Percentiles rank a stretch among this genome's conserved stretches.
Conservation (phyloP, 2,113 vertebrate genomes). For the Brienomyrus longianalis region DNA sequence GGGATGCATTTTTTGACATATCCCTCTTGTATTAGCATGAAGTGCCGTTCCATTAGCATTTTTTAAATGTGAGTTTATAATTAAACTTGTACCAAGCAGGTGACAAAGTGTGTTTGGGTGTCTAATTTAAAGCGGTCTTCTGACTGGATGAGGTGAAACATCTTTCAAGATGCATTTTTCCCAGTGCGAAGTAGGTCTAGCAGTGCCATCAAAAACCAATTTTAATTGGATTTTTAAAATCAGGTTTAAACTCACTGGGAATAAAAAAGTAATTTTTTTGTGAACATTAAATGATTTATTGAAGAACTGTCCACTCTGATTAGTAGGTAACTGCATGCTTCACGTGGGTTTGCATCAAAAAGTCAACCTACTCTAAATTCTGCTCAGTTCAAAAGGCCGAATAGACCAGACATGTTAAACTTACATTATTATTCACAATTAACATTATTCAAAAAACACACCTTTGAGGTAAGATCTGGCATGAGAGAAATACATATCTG, state of each 20-base stretch:
- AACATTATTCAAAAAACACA: constrained; percentile 37
- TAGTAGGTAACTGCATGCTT: constrained; percentile 33
- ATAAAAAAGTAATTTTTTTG: background rate
- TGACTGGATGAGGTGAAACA: background rate
- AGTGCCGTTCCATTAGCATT: background rate
- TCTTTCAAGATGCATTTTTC: background rate
- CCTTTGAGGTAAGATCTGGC: constrained; percentile 12
- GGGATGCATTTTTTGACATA: background rate
- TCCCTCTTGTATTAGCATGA: background rate
- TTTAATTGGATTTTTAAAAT: background rate
- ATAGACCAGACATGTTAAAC: background rate
- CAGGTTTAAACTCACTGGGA: background rate
- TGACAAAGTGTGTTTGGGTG: background rate
- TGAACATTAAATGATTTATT: constrained; percentile 55
- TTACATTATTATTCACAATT: background rate
- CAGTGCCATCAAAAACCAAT: background rate
- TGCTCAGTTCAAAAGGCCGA: constrained; percentile 5
- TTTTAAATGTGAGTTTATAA: background rate
- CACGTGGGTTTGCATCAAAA: constrained; percentile 12
- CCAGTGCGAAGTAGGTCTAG: background rate
- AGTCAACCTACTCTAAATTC: constrained; percentile 2
- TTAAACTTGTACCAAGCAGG: background rate
- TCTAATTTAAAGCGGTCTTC: background rate
- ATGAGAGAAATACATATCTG: constrained; percentile 22
- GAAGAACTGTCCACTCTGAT: constrained; percentile 23